phyloP scores from a whole-genome alignment of 2,113 vertebrate genomes.

The Athene cunicularia region DNA sequence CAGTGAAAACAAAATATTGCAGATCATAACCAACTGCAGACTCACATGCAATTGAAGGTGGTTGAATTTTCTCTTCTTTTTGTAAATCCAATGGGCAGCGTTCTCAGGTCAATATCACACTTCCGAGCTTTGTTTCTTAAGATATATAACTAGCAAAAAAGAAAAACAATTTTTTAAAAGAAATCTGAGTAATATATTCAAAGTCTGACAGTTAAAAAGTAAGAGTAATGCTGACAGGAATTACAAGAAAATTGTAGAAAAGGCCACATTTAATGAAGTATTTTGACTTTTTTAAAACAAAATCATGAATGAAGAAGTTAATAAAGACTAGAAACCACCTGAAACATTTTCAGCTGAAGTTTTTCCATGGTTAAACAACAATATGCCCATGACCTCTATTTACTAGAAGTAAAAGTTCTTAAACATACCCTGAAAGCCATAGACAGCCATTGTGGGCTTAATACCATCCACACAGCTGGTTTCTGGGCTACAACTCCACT shows the following conservation, averaged over 20 bases:
- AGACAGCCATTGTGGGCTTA: accelerated
- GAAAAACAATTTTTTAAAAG: not conserved
- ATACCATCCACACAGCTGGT: accelerated
- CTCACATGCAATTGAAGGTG: slow-evolving; percentile 82
- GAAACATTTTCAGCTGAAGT: not conserved
- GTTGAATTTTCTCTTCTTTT: slow-evolving; percentile 92
- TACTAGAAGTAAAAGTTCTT: not conserved
- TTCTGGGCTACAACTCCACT: not conserved
- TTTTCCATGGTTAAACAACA: not conserved
- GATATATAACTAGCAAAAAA: slow-evolving; percentile 75
- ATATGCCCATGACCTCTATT: not conserved
- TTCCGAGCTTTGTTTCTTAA: slow-evolving; percentile 81
- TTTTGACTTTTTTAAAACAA: not conserved
- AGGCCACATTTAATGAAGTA: not conserved
- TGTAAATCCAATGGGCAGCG: slow-evolving; percentile 86
- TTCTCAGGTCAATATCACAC: slow-evolving; percentile 83
- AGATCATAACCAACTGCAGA: not conserved
- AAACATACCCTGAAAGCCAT: not conserved
- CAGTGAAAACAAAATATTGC: not conserved
- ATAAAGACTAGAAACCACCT: too few relatives aligned
- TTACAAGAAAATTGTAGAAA: not conserved
- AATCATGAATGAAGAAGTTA: not conserved
- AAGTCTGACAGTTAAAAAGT: not conserved
- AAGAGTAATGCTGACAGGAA: not conserved
- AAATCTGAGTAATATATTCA: not conserved